Base-by-base conservation (phyloP, 2,797 vertebrate genomes). In the Phaenicophaeus curvirostris region DNA sequence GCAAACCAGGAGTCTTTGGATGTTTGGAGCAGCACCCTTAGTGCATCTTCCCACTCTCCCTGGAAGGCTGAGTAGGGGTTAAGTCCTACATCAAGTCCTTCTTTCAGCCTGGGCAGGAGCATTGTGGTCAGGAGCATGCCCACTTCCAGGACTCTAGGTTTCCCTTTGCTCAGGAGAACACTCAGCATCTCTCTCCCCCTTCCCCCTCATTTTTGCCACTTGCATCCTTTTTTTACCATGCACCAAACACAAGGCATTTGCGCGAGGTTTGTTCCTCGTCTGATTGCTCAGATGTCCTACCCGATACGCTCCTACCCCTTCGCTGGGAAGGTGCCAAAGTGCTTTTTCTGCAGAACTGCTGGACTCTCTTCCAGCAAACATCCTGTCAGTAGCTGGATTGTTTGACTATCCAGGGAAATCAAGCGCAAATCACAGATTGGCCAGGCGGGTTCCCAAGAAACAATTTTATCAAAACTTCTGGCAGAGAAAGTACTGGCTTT, bases 331-430 rank as follows among this genome's bases (percentile, higher is more conserved):
- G 9, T 73, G 86, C 74, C 95, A 93, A 68, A 72, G 77, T 50
- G 66, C 78, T 88, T 87, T 71, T 89, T 71, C 75, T 96, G 89
- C 71, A 94, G 51, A 84, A 66, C 81, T 68, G 31, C 80, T 59
- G 74, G 13, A 28, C 58, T 68, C 33, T 25, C 39, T 62, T 75
- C 37, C 92, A 92, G 84, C 30, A 66, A 79, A 69, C 13, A 31
- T 84, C 84, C 81, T 85, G 39, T 78, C 74, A 94, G 90, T 39
- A 85, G 87, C 81, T 92, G 89, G 42, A 73, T 59, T 90, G 71
- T 85, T 89, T 66, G 71, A 84, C 65, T 84, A 84, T 16, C 77
- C 67, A 90, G 59, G 74, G 84, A 90, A 92, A 87, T 63, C 71
- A 44, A 57, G 85, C 2, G 2, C 83, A 80, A 74, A 25, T 15